These are phyloP conservation scores for Nilaparvata lugens DNA, from an alignment of 1,140 invertebrate genomes.

Conservation along the genomic window DNA sequence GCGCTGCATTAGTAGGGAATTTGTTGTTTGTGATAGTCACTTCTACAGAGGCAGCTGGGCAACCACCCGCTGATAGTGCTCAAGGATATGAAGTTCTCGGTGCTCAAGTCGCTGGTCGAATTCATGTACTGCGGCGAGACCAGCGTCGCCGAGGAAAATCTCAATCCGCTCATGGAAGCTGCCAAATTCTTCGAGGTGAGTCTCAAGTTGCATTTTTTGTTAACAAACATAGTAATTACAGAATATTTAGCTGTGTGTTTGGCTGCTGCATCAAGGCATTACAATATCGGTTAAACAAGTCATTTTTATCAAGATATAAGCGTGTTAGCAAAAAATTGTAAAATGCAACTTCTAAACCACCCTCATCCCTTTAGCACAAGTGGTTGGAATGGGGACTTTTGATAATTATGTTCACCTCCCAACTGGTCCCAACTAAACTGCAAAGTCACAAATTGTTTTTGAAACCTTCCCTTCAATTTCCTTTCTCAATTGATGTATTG, in stretches of 20 bases:
- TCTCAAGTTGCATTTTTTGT: neutral
- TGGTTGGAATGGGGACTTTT: no score
- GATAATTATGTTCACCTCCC: no score
- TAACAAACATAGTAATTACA: neutral
- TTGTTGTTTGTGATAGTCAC: conserved; percentile 19
- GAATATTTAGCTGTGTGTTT: neutral
- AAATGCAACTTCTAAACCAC: no score
- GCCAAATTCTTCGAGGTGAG: conserved; percentile 44
- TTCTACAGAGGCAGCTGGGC: conserved; percentile 42
- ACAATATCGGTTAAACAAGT: neutral
- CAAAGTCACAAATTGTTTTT: no score
- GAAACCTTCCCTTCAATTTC: no score
- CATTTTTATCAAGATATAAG: no score
- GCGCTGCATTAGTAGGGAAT: conserved; percentile 21
- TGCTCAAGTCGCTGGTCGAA: conserved; percentile 46
- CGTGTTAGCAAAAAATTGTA: no score
- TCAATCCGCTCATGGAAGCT: conserved; percentile 41
- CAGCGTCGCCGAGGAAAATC: conserved; percentile 41
- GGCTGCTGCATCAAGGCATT: no score
- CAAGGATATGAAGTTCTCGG: conserved; percentile 45
- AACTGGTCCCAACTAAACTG: no score
- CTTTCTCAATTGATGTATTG: no score
- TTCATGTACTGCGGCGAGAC: conserved; percentile 51
- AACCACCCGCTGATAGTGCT: conserved; percentile 45
- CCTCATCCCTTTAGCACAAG: no score